Evolutionary conservation across 2,888 invertebrate species (phyloP).

Genomic region (Agrochola lota): DNA sequence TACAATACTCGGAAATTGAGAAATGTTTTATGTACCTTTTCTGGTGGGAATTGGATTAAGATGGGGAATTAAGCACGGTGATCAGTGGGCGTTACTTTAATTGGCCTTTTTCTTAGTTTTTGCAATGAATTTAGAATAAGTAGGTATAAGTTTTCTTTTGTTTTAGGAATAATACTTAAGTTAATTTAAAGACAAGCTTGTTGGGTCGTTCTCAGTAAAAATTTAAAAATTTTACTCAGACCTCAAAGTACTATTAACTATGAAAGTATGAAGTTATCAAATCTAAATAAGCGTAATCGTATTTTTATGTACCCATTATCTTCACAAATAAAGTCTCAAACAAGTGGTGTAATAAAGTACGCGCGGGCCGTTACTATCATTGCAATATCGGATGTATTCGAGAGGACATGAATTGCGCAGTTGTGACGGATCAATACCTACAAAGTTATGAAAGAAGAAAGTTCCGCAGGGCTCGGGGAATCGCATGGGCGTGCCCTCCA

Average conservation of each 20-base stretch:
- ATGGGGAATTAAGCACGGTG: conserved; percentile 21
- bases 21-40: conserved; percentile 35
- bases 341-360: conserved; percentile 53
- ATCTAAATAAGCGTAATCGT: conserved; percentile 1
- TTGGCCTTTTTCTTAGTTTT: neutral
- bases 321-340: conserved; percentile 35
- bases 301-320: neutral
- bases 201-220: neutral
- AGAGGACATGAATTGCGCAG: conserved; percentile 88
- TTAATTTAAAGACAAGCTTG: neutral
- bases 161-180: neutral
- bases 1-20: conserved; percentile 51
- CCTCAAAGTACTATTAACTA: neutral
- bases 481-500: conserved; percentile 87
- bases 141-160: neutral
- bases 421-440: conserved; percentile 89
- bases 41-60: conserved; percentile 40
- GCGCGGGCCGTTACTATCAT: conserved; percentile 74
- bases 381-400: conserved; percentile 81
- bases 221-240: no score
- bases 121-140: neutral
- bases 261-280: neutral
- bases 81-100: conserved; percentile 2
- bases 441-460: conserved; percentile 90
- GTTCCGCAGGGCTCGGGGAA: conserved; percentile 88